phyloP scores from a whole-genome alignment of 2,888 invertebrate species.

The Pelosia muscerda region DNA sequence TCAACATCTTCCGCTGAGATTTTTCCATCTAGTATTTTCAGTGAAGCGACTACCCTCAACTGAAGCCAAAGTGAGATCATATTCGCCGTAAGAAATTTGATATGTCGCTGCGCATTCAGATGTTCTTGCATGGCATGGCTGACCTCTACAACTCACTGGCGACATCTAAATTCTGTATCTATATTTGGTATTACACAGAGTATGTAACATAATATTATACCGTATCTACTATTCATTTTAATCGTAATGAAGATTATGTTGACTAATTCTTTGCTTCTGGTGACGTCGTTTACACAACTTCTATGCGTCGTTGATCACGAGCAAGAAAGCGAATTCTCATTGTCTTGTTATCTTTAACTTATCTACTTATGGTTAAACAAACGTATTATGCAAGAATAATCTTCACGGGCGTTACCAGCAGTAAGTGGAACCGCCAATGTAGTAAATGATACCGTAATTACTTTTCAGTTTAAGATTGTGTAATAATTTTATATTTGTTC shows the following conservation, averaged over 20 bases:
- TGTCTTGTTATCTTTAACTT: constrained; percentile 47
- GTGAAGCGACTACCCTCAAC: no score
- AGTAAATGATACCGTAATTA: constrained; percentile 16
- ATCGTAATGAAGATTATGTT: constrained; percentile 42
- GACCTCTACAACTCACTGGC: no score
- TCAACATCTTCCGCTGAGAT: no score
- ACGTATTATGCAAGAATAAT: constrained; percentile 44
- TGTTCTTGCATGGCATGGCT: no score
- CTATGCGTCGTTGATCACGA: constrained; percentile 60
- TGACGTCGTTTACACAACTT: constrained; percentile 61
- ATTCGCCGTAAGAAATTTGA: no score
- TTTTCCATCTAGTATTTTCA: no score
- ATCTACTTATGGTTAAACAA: constrained; percentile 41
- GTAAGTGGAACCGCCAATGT: constrained; percentile 19
- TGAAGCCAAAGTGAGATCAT: no score
- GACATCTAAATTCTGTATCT: no score
- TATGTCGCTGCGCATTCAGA: no score
- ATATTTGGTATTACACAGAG: no score
- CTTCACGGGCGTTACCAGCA: constrained; percentile 24
- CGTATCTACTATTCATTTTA: constrained; percentile 25
- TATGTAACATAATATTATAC: background rate
- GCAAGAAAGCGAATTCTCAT: constrained; percentile 64
- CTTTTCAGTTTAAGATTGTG: constrained; percentile 27
- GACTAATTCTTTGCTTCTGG: constrained; percentile 46
- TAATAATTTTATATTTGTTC: constrained; percentile 14